A percentile compares a stretch with the other conserved stretches of the same genome.
Evolutionary conservation across 2,797 vertebrate genomes (phyloP).

Genomic region (Sebastes taczanowskii): DNA sequence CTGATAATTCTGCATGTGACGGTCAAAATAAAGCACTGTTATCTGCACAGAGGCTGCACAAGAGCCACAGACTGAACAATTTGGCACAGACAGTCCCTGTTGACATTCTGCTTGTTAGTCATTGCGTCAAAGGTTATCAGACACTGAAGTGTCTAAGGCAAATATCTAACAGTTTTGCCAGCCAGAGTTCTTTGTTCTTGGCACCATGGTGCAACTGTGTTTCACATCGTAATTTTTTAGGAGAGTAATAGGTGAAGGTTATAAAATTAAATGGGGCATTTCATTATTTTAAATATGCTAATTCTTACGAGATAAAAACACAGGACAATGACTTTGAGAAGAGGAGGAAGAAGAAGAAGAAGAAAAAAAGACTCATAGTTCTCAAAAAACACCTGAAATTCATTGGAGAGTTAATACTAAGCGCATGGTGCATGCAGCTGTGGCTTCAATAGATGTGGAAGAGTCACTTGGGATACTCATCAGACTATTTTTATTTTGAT

Average conservation of each 20-base stretch:
- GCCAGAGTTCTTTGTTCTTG: conserved; percentile 18
- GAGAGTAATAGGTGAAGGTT: conserved; percentile 33
- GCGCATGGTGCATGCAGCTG: conserved; percentile 52
- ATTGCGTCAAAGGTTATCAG: conserved; percentile 67
- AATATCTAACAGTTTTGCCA: conserved; percentile 32
- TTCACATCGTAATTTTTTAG: conserved; percentile 11
- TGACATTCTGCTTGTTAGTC: conserved; percentile 41
- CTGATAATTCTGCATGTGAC: not conserved
- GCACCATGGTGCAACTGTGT: not conserved
- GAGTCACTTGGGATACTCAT: conserved; percentile 67
- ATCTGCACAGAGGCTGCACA: conserved; percentile 24
- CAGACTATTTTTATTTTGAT: conserved; percentile 78
- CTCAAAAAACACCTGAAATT: conserved; percentile 66
- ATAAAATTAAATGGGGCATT: conserved; percentile 43
- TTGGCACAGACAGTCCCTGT: conserved; percentile 31
- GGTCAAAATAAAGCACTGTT: conserved; percentile 39
- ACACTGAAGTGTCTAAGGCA: conserved; percentile 37
- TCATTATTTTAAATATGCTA: conserved; percentile 41
- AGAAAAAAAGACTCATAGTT: conserved; percentile 10
- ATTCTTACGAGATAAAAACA: conserved; percentile 40
- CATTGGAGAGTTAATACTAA: conserved; percentile 46
- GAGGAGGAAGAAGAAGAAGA: not conserved
- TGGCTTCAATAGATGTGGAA: conserved; percentile 55
- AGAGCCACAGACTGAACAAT: conserved; percentile 25
- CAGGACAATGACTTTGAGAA: conserved; percentile 46